phyloP scores from a whole-genome alignment of 1,140 invertebrate species.

The Cotesia typhae region DNA sequence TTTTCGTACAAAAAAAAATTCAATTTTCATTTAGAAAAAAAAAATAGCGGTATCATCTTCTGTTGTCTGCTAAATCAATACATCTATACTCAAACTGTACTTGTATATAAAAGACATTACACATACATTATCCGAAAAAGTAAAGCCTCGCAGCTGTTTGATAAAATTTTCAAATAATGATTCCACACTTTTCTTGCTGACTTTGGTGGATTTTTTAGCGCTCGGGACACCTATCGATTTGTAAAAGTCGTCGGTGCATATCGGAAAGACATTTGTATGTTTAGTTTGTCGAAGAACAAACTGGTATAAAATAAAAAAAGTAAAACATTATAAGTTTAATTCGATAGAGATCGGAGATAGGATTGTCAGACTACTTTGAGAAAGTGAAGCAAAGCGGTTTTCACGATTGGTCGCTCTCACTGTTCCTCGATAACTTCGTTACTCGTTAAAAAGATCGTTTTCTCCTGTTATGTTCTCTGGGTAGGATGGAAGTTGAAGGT shows the following conservation, averaged over 20 bases:
- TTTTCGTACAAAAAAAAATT: no score
- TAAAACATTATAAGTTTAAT: no score
- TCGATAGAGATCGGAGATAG: neutral
- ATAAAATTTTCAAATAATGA: constrained; percentile 7
- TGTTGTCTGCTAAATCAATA: no score
- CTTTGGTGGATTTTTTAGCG: neutral
- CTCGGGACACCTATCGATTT: neutral
- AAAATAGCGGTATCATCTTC: no score
- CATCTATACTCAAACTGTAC: no score
- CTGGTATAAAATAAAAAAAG: no score
- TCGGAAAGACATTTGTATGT: constrained; percentile 8
- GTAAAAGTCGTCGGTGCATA: neutral
- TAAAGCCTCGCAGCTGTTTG: neutral
- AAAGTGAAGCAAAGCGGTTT: constrained; percentile 2
- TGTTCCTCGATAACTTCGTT: no score
- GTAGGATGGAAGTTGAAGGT: neutral
- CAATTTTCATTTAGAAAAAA: no score
- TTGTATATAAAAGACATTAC: no score
- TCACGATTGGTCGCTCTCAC: no score
- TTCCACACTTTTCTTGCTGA: constrained; percentile 9
- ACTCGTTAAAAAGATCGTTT: neutral
- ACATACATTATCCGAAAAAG: neutral
- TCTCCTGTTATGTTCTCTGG: no score
- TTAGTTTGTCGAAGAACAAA: neutral
- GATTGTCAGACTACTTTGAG: neutral